Evolutionary conservation across 2,113 vertebrate species (phyloP).

Genomic region (Herpetotheres cachinnans): DNA sequence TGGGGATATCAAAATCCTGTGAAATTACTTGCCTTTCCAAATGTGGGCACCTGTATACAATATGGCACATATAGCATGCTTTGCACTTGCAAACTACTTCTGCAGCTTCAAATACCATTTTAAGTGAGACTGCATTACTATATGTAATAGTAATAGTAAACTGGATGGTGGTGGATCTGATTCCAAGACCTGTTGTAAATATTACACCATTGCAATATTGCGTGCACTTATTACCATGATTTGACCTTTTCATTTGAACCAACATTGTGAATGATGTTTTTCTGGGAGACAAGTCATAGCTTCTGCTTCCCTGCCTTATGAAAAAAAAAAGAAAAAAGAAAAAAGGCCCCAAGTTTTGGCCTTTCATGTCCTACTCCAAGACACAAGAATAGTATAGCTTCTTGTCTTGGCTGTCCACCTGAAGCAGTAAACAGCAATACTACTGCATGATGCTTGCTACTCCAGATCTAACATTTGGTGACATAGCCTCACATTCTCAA

Average conservation of each 20-base stretch:
- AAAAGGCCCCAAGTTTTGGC: background rate
- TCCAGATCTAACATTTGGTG: background rate
- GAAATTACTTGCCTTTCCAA: background rate
- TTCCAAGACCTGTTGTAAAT: background rate
- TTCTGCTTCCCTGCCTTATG: background rate
- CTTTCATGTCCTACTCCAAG: background rate
- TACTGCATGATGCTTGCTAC: background rate
- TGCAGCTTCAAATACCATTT: background rate
- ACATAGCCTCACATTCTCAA: background rate
- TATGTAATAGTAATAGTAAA: background rate
- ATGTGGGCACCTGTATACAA: background rate
- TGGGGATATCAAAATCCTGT: background rate
- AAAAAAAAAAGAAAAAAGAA: background rate
- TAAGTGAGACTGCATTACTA: background rate
- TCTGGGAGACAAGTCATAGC: background rate
- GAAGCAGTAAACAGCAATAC: background rate
- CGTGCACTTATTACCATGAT: background rate
- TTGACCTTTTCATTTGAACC: background rate
- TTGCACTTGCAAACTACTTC: background rate
- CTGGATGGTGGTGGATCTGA: background rate
- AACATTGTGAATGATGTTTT: background rate
- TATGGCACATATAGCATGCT: fast-evolving
- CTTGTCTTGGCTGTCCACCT: background rate
- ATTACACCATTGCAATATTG: background rate
- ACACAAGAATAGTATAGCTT: background rate